phyloP scores from a whole-genome alignment of 2,113 vertebrate genomes.

The Budorcas taxicolor region DNA sequence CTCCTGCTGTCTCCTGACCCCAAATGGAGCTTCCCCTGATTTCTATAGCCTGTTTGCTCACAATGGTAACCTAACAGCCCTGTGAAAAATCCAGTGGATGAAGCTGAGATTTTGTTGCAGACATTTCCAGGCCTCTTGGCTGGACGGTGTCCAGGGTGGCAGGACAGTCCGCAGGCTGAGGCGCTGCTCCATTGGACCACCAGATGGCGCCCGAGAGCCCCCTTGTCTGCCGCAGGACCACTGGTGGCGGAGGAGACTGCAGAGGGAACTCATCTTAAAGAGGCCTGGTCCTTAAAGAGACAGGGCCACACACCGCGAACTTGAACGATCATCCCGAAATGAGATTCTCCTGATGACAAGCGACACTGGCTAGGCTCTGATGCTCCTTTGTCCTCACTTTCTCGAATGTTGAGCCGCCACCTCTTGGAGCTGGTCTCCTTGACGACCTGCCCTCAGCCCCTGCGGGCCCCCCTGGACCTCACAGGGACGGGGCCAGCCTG shows the following conservation, averaged over 20 bases:
- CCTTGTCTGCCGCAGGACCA: neutral
- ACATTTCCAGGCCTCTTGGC: neutral
- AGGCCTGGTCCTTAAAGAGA: slow-evolving; percentile 67
- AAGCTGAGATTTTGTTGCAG: neutral
- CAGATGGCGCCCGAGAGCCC: slow-evolving; percentile 50
- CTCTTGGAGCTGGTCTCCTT: neutral
- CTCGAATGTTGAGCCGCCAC: neutral
- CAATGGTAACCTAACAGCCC: neutral
- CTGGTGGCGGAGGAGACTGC: slow-evolving; percentile 18
- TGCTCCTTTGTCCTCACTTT: neutral
- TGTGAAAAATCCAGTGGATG: neutral
- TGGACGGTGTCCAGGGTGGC: rapidly evolving
- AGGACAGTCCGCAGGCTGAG: neutral
- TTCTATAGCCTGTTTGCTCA: neutral
- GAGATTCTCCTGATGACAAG: neutral
- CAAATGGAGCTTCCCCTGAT: neutral
- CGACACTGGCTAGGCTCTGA: neutral
- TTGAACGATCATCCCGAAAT: neutral
- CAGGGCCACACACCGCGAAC: neutral
- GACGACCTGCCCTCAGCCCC: neutral
- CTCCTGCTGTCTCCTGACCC: neutral
- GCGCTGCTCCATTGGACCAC: neutral
- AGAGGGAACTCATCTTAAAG: slow-evolving; percentile 59
- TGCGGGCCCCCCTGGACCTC: neutral
- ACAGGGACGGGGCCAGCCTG: slow-evolving; percentile 5